Percentiles rank a stretch among this genome's conserved stretches.
Conservation (phyloP, 2,888 invertebrate species). For the Dynastes grantii region DNA sequence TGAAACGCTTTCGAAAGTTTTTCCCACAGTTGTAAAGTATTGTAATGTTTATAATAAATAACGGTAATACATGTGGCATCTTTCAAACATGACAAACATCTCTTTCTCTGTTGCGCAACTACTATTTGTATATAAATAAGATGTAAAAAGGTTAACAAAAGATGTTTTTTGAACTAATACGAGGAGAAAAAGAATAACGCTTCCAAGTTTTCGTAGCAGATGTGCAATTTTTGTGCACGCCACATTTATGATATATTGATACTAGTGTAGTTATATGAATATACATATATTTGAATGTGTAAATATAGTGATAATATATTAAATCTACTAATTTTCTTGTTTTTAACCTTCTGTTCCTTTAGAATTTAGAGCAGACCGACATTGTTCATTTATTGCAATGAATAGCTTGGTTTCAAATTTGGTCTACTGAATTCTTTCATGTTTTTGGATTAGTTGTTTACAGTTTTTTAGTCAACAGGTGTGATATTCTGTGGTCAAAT, state of each 20-base stretch:
- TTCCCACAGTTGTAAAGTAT: background rate
- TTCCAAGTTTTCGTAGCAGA: constrained; percentile 45
- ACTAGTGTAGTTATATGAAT: constrained; percentile 46
- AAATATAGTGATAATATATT: constrained; percentile 64
- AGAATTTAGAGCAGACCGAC: constrained; percentile 36
- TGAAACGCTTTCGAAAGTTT: background rate
- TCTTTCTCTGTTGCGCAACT: background rate
- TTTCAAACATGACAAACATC: background rate
- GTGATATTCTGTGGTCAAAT: too few relatives aligned
- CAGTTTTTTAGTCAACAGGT: too few relatives aligned
- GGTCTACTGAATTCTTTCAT: too few relatives aligned
- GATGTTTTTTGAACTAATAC: background rate
- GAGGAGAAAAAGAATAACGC: constrained; percentile 47
- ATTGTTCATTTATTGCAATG: background rate
- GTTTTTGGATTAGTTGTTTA: too few relatives aligned
- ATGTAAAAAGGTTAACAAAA: constrained; percentile 19
- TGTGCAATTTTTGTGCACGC: constrained; percentile 47
- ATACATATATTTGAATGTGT: constrained; percentile 63
- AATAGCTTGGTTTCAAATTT: too few relatives aligned
- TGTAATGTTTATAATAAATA: constrained; percentile 10
- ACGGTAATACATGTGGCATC: background rate
- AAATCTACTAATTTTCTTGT: constrained; percentile 50
- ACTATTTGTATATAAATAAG: constrained; percentile 46
- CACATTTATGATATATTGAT: background rate
- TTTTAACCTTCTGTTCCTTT: constrained; percentile 48